These are phyloP conservation scores for Morpho achilles DNA, from an alignment of 2,888 invertebrate genomes.

Conservation along the genomic window DNA sequence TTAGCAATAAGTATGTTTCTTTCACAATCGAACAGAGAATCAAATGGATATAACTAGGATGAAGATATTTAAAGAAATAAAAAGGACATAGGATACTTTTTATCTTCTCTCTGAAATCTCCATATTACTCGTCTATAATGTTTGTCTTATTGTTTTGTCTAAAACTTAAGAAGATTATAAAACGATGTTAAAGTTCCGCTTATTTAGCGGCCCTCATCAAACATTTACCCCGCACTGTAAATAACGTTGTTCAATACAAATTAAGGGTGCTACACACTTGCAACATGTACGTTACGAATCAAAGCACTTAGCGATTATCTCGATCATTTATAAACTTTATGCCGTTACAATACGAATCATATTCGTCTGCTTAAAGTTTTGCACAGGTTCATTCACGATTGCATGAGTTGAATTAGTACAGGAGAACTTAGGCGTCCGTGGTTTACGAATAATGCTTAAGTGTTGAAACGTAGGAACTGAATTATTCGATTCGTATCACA, in stretches of 20 bases:
- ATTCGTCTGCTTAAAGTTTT: background rate
- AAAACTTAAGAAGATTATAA: background rate
- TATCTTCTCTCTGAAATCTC: no score
- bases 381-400: background rate
- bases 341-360: background rate
- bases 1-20: no score
- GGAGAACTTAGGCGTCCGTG: conserved; percentile 5
- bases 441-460: conserved; percentile 9
- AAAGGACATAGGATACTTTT: no score
- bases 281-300: conserved; percentile 12
- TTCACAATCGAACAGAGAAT: no score
- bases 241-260: conserved; percentile 17
- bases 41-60: no score
- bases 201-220: conserved; percentile 7
- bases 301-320: conserved; percentile 2
- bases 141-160: no score
- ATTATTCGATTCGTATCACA: background rate
- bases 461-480: conserved; percentile 3
- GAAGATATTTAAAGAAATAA: no score
- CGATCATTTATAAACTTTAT: conserved; percentile 2
- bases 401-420: conserved; percentile 7
- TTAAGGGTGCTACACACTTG: conserved; percentile 16
- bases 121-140: no score
- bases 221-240: conserved; percentile 14
- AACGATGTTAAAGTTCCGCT: background rate